Evolutionary conservation across 1,140 invertebrate species (phyloP).

Genomic region (Microplitis demolitor): DNA sequence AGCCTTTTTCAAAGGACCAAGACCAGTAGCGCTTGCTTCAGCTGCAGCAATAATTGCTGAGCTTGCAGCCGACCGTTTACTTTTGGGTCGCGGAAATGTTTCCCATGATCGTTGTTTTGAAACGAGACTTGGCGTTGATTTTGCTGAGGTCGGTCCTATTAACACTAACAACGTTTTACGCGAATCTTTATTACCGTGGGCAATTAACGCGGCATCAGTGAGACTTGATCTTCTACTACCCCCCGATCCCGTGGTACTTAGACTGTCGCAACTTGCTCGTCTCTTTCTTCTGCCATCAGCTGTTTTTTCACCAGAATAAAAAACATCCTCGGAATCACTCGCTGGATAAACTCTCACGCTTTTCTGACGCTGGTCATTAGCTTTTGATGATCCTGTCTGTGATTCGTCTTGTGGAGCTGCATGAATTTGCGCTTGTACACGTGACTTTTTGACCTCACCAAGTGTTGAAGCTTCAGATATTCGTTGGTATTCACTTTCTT

Average conservation of each 20-base stretch:
- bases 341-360: constrained; percentile 63
- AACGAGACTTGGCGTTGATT: constrained; percentile 55
- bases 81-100: constrained; percentile 68
- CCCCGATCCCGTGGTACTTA: constrained; percentile 56
- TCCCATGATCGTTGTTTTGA: constrained; percentile 72
- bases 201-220: constrained; percentile 52
- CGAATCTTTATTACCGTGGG: constrained; percentile 47
- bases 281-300: constrained; percentile 43
- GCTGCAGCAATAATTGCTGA: constrained; percentile 27
- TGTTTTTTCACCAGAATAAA: constrained; percentile 54
- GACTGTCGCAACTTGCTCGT: constrained; percentile 55
- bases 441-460: constrained; percentile 54
- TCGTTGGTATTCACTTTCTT: constrained; percentile 68
- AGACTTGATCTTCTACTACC: constrained; percentile 60
- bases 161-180: constrained; percentile 61
- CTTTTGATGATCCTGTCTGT: constrained; percentile 27
- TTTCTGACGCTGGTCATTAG: constrained; percentile 31
- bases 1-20: constrained; percentile 64
- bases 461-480: constrained; percentile 65
- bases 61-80: constrained; percentile 33
- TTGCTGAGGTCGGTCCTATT: constrained; percentile 56
- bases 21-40: constrained; percentile 29
- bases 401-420: constrained; percentile 52
- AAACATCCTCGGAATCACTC: constrained; percentile 68
- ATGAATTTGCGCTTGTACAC: constrained; percentile 64